A percentile compares a stretch with the other conserved stretches of the same genome.
Conservation (phyloP, 2,113 vertebrate genomes). For the Arothron firmamentum region DNA sequence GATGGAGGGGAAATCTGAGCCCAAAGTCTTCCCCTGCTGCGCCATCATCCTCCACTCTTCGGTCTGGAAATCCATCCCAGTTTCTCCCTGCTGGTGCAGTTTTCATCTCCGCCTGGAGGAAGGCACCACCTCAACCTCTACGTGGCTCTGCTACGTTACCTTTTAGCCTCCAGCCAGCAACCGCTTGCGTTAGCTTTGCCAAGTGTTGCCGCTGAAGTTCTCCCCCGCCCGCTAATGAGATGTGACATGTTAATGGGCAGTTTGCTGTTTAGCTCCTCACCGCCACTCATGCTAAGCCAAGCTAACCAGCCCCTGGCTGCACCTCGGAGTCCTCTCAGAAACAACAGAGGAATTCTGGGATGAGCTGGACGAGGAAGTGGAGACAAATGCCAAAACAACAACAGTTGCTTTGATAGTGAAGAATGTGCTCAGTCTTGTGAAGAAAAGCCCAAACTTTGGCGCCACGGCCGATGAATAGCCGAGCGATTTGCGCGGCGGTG, state of each 20-base stretch:
- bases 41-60: too few species aligned
- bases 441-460: not conserved
- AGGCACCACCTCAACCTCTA: too few species aligned
- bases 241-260: not conserved
- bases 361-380: not conserved
- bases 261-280: too few species aligned
- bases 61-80: too few species aligned
- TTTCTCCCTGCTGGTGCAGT: too few species aligned
- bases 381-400: not conserved
- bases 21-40: too few species aligned
- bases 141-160: too few species aligned
- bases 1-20: too few species aligned
- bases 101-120: too few species aligned
- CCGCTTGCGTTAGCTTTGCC: not conserved
- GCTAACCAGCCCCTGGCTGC: not conserved
- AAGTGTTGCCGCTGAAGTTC: not conserved
- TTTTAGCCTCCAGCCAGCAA: not conserved
- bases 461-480: constrained; percentile 5
- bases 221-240: not conserved
- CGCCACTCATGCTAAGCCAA: not conserved
- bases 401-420: constrained; percentile 1
- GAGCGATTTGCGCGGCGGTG: not conserved
- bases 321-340: not conserved
- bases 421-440: not conserved
- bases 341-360: not conserved